Conservation (phyloP, 92 coral and sea anemone species). For the Epizoanthus ramosus region DNA sequence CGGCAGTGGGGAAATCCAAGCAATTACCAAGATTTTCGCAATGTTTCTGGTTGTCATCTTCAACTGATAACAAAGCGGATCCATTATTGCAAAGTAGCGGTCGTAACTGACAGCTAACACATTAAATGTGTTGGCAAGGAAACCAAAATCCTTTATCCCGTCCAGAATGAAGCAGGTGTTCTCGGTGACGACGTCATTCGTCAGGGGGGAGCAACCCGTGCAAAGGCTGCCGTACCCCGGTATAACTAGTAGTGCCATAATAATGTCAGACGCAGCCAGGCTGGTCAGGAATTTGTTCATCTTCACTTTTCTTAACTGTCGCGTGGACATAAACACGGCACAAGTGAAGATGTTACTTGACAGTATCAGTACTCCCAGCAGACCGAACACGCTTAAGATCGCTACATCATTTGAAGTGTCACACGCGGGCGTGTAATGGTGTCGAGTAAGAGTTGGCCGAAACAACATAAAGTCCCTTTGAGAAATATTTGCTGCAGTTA, state of each 20-base stretch:
- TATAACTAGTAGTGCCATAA: conserved; percentile 44
- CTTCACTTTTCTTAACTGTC: conserved; percentile 52
- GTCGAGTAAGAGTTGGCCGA: background rate
- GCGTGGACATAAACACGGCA: conserved; percentile 59
- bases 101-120: conserved; percentile 71
- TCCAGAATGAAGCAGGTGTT: conserved; percentile 59
- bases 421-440: conserved; percentile 20
- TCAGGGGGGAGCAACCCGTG: conserved; percentile 49
- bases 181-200: background rate
- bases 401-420: conserved; percentile 47
- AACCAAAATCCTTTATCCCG: conserved; percentile 67
- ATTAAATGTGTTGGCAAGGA: conserved; percentile 55
- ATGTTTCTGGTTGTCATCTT: conserved; percentile 54
- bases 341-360: conserved; percentile 66
- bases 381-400: conserved; percentile 42
- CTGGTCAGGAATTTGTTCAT: conserved; percentile 75
- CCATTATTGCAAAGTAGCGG: conserved; percentile 64
- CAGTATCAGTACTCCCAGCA: conserved; percentile 49
- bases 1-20: conserved; percentile 67
- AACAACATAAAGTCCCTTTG: too few relatives aligned
- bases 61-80: conserved; percentile 61
- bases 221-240: conserved; percentile 71
- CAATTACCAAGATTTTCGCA: conserved; percentile 19
- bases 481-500: too few relatives aligned
- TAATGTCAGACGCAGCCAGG: conserved; percentile 59